phyloP scores from a whole-genome alignment of 2,888 invertebrate species.

The Noctua fimbriata region DNA sequence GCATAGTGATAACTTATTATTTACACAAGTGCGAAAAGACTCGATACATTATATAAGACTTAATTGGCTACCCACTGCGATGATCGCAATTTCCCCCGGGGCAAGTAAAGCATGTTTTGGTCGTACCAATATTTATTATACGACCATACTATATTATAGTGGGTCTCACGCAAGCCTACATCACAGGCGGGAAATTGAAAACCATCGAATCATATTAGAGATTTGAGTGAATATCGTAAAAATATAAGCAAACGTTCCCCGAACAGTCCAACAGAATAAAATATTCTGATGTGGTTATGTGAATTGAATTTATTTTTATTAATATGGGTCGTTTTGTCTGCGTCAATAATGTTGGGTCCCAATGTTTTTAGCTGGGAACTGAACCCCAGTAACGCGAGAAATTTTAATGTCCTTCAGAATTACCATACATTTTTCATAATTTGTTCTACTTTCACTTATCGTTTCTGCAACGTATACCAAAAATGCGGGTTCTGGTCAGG shows the following conservation, averaged over 20 bases:
- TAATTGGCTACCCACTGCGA: constrained; percentile 63
- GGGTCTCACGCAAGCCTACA: constrained; percentile 61
- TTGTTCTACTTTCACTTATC: neutral
- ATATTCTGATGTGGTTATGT: constrained; percentile 77
- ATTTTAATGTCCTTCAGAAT: neutral
- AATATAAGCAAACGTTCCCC: constrained; percentile 77
- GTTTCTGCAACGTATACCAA: too few species aligned
- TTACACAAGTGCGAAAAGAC: constrained; percentile 4
- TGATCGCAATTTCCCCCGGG: constrained; percentile 59
- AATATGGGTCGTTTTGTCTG: constrained; percentile 62
- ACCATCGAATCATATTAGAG: constrained; percentile 81
- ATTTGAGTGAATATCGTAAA: constrained; percentile 81
- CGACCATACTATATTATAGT: constrained; percentile 40
- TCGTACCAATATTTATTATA: constrained; percentile 65
- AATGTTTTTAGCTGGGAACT: neutral
- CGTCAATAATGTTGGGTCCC: constrained; percentile 19
- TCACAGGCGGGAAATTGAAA: constrained; percentile 82
- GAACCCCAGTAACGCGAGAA: neutral
- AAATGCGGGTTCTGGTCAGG: too few species aligned
- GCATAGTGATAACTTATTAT: neutral
- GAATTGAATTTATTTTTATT: constrained; percentile 75
- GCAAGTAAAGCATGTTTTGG: constrained; percentile 60
- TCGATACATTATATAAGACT: constrained; percentile 31
- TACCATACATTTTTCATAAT: neutral
- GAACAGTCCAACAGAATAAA: constrained; percentile 78